A percentile compares a stretch with the other conserved stretches of the same genome.
Conservation (phyloP, 1,140 invertebrate genomes). For the Drosophila obscura region DNA sequence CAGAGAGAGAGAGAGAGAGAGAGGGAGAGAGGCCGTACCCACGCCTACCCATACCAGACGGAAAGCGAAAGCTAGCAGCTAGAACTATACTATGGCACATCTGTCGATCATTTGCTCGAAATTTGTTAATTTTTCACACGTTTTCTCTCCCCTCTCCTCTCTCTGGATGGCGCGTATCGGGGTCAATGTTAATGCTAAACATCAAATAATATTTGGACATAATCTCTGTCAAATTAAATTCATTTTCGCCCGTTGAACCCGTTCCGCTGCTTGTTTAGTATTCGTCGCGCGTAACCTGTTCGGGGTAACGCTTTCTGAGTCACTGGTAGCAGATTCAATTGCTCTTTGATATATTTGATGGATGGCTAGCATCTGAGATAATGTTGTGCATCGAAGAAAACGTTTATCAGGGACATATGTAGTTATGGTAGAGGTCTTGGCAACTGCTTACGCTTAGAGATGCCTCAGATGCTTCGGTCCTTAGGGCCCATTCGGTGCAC, state of each 20-base stretch:
- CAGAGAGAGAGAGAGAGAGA: conserved; percentile 1
- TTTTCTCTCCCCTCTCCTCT: neutral
- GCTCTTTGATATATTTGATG: too few relatives aligned
- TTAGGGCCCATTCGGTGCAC: too few relatives aligned
- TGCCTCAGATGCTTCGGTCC: too few relatives aligned
- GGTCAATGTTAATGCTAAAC: conserved; percentile 36
- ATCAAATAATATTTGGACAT: neutral
- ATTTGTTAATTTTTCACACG: neutral
- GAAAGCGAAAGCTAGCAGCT: conserved; percentile 27
- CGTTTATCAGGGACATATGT: too few relatives aligned
- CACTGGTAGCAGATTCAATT: too few relatives aligned
- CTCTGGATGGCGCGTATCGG: conserved; percentile 3
- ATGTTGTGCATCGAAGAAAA: too few relatives aligned
- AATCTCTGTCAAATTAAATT: neutral
- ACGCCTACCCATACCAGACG: conserved; percentile 8
- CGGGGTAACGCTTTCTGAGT: too few relatives aligned
- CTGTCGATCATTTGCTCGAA: neutral
- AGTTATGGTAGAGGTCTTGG: too few relatives aligned
- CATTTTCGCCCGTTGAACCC: neutral
- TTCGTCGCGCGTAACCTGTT: neutral
- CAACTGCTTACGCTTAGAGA: too few relatives aligned
- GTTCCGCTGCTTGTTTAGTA: conserved; percentile 16
- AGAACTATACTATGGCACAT: too few relatives aligned
- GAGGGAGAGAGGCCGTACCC: conserved; percentile 2
- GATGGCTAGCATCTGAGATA: too few relatives aligned